A percentile compares a stretch with the other conserved stretches of the same genome.
Evolutionary conservation across 2,113 vertebrate genomes (phyloP).

Genomic region (Petaurus breviceps): DNA sequence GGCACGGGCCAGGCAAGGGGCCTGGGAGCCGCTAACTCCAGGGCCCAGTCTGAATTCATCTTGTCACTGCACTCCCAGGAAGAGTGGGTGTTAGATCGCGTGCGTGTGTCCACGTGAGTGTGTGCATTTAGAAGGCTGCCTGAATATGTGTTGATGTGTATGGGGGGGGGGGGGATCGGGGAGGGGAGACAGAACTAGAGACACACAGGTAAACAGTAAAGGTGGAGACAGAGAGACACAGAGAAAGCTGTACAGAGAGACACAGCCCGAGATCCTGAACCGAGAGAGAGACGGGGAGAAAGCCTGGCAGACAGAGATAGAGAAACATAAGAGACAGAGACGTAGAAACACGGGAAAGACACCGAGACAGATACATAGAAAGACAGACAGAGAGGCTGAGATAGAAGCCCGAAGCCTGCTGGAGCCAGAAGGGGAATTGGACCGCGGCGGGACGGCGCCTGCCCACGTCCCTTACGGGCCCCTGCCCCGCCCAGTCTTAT

Average conservation of each 20-base stretch:
- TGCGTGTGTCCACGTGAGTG: background rate
- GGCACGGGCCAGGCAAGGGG: background rate
- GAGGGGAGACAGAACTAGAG: background rate
- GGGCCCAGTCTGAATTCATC: background rate
- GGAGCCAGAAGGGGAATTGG: too few relatives aligned
- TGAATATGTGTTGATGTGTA: background rate
- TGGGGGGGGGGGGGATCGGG: accelerated
- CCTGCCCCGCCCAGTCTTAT: too few relatives aligned
- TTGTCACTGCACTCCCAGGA: background rate
- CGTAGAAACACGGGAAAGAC: background rate
- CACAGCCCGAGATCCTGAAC: too few relatives aligned
- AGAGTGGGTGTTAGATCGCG: background rate
- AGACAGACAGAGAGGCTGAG: background rate
- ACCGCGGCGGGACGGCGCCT: background rate
- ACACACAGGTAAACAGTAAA: background rate
- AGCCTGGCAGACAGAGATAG: background rate
- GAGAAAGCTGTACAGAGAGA: background rate
- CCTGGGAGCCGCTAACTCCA: background rate
- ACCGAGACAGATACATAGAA: background rate
- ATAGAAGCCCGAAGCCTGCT: background rate
- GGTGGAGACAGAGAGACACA: background rate
- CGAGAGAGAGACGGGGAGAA: too few relatives aligned
- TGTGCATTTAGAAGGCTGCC: background rate
- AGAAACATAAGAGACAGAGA: background rate
- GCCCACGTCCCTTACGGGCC: background rate